A percentile compares a stretch with the other conserved stretches of the same genome.
Evolutionary conservation across 2,113 vertebrate genomes (phyloP).

Genomic region (Peromyscus leucopus): DNA sequence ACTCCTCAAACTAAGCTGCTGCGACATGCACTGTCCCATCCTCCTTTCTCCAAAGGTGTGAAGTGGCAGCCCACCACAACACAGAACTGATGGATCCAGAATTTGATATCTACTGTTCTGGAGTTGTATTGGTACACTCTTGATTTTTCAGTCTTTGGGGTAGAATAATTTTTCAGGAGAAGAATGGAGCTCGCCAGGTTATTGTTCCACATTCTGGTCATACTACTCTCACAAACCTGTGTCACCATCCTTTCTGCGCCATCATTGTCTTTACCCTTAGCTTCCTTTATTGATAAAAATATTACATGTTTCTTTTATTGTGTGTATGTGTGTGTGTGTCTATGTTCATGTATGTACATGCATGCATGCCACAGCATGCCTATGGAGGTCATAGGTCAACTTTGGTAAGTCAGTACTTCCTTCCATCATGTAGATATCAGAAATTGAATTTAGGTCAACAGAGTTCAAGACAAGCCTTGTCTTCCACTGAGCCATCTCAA

Average conservation of each 20-base stretch:
- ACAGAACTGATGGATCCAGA: not conserved
- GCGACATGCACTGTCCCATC: rapidly evolving
- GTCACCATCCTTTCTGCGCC: rapidly evolving
- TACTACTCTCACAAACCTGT: not conserved
- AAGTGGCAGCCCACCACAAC: not conserved
- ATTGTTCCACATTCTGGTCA: rapidly evolving
- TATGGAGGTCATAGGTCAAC: not conserved
- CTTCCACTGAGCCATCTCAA: not conserved
- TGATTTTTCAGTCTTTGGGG: not conserved
- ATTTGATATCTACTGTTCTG: not conserved
- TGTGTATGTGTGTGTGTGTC: not conserved
- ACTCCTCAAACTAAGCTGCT: not conserved
- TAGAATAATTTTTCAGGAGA: not conserved
- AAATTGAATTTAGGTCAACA: not conserved
- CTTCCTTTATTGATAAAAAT: not conserved
- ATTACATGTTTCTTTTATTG: not conserved
- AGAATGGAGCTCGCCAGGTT: no score
- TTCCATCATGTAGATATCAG: not conserved
- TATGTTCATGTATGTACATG: not conserved
- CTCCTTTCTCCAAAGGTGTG: not conserved
- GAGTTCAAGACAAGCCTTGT: rapidly evolving
- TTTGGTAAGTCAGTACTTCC: not conserved
- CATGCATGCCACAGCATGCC: not conserved
- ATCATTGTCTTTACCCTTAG: not conserved
- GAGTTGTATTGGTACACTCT: not conserved